A percentile compares a stretch with the other conserved stretches of the same genome.
Evolutionary conservation across 23 tunicate species (phyloP).

Genomic region (Ascidia mentula): DNA sequence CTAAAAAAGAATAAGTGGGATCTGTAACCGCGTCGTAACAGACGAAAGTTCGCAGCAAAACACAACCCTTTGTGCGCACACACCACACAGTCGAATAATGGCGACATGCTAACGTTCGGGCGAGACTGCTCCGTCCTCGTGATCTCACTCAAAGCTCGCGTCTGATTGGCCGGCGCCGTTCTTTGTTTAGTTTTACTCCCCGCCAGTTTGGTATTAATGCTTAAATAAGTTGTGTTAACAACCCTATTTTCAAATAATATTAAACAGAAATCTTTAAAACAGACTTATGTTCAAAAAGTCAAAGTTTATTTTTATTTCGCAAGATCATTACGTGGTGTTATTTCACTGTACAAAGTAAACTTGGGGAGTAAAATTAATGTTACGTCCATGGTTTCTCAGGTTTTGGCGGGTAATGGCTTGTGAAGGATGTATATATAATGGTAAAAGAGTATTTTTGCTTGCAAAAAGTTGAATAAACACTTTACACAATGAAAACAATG

Average conservation of each 20-base stretch:
- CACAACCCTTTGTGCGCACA: not conserved
- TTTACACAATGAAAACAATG: not conserved
- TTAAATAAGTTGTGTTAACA: too few species aligned
- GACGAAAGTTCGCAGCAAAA: constrained; percentile 3
- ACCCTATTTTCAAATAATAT: too few species aligned
- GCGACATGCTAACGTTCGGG: constrained; percentile 28
- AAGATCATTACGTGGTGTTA: too few species aligned
- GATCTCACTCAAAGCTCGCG: constrained; percentile 43
- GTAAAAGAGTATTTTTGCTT: not conserved
- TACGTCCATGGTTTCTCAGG: not conserved
- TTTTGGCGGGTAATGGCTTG: constrained; percentile 7
- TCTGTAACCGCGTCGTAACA: not conserved
- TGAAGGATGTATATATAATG: not conserved
- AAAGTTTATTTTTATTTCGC: too few species aligned
- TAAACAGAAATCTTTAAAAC: too few species aligned
- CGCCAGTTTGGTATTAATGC: too few species aligned
- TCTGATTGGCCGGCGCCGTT: constrained; percentile 57
- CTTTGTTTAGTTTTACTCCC: constrained; percentile 43
- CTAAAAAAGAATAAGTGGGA: not conserved
- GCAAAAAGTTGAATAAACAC: not conserved
- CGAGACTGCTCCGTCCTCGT: constrained; percentile 53
- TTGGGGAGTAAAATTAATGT: not conserved
- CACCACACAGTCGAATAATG: constrained; percentile 17
- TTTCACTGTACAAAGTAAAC: too few species aligned
- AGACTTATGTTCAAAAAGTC: too few species aligned